Evolutionary conservation across 2,113 vertebrate genomes (phyloP).

Genomic region (Progne subis): DNA sequence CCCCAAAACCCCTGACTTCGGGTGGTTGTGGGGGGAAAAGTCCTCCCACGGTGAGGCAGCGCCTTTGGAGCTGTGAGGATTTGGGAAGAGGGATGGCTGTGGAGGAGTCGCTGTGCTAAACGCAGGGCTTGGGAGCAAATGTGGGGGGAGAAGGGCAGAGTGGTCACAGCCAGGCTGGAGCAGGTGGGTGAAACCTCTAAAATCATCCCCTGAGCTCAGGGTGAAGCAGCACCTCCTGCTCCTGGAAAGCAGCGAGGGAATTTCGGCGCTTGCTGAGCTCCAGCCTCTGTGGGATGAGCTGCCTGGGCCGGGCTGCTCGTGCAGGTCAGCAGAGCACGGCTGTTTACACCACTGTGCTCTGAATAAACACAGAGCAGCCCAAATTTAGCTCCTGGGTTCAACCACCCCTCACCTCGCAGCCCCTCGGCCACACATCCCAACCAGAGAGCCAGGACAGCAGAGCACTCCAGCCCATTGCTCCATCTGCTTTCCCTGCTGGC

Average conservation of each 20-base stretch:
- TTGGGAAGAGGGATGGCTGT: neutral
- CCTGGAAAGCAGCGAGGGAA: neutral
- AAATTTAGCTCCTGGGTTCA: slow-evolving; percentile 1
- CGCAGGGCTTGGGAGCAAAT: neutral
- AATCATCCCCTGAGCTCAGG: neutral
- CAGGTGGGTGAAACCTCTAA: neutral
- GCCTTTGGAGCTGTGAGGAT: neutral
- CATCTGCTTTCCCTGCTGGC: neutral
- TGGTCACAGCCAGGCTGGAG: neutral
- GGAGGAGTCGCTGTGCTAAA: neutral
- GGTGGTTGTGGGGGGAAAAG: neutral
- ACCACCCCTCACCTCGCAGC: neutral
- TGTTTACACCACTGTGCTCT: neutral
- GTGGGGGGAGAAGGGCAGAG: neutral
- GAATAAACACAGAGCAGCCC: neutral
- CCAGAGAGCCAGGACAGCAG: neutral
- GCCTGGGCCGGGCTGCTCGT: neutral
- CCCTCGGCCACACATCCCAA: neutral
- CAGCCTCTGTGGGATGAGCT: neutral
- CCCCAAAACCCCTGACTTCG: neutral
- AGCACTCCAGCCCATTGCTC: neutral
- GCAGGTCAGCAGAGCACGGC: neutral
- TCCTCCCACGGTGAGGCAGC: neutral
- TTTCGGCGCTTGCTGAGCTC: fast-evolving
- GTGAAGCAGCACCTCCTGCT: neutral